Conservation (phyloP, 2,797 vertebrate genomes). For the Mastacembelus armatus region DNA sequence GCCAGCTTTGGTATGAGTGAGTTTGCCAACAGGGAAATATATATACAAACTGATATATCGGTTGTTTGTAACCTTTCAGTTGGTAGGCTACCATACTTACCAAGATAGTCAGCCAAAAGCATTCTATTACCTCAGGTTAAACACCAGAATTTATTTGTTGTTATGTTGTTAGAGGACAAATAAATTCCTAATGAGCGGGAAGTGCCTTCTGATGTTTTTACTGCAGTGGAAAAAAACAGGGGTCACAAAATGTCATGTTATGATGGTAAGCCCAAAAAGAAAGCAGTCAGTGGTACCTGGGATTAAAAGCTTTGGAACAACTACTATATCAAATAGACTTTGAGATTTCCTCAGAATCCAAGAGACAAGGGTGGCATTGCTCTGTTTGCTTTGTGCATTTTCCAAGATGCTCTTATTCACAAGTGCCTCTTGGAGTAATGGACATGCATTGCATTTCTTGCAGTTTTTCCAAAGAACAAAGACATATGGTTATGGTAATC, state of each 20-base stretch:
- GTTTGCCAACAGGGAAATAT: too few relatives aligned
- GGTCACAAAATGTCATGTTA: background rate
- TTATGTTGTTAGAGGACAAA: background rate
- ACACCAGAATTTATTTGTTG: too few relatives aligned
- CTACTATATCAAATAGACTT: too few relatives aligned
- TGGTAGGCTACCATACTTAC: too few relatives aligned
- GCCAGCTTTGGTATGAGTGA: too few relatives aligned
- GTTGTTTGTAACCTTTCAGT: too few relatives aligned
- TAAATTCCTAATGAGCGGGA: background rate
- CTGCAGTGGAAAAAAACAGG: background rate
- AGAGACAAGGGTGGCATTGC: constrained; percentile 52
- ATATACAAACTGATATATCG: too few relatives aligned
- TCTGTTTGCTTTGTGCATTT: constrained; percentile 63
- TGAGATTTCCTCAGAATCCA: constrained; percentile 54
- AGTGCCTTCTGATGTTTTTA: background rate
- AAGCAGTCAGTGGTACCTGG: too few relatives aligned
- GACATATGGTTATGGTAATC: constrained; percentile 54
- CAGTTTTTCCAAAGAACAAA: constrained; percentile 70
- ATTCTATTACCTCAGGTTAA: too few relatives aligned
- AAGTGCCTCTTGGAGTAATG: constrained; percentile 55
- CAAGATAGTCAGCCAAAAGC: too few relatives aligned
- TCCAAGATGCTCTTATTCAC: constrained; percentile 69
- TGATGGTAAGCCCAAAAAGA: background rate
- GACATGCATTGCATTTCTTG: constrained; percentile 62
- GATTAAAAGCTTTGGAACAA: too few relatives aligned